These are phyloP conservation scores for Caenorhabditis parvicauda DNA, from an alignment of 2,888 invertebrate genomes.

Conservation along the genomic window DNA sequence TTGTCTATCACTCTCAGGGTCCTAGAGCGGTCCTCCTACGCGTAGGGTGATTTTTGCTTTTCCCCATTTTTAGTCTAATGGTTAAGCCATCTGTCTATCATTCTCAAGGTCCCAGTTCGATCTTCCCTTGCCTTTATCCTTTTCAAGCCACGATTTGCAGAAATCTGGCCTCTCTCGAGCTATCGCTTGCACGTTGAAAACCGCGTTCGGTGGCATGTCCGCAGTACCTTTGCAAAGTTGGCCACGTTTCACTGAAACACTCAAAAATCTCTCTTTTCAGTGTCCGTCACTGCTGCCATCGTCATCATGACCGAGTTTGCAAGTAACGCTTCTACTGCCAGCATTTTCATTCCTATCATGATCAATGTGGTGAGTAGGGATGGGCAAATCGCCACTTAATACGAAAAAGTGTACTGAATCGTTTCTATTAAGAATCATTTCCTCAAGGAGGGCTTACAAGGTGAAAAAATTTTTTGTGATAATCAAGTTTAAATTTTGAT, in stretches of 20 bases:
- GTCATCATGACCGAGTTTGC: constrained; percentile 41
- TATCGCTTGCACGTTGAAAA: constrained; percentile 27
- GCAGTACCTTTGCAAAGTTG: constrained; percentile 20
- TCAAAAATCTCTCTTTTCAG: constrained; percentile 10
- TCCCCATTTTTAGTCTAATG: not conserved
- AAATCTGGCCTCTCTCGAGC: constrained; percentile 25
- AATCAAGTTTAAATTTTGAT: no score
- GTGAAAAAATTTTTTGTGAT: no score
- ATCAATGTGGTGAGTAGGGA: constrained; percentile 25
- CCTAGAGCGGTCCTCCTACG: no score
- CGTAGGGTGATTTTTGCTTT: no score
- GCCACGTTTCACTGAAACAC: not conserved
- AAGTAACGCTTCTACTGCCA: constrained; percentile 43
- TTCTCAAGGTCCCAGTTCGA: no score
- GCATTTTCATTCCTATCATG: constrained; percentile 46
- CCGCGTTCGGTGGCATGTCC: constrained; percentile 17
- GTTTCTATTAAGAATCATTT: no score
- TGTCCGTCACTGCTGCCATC: constrained; percentile 30
- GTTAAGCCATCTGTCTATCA: no score
- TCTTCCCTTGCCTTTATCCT: no score
- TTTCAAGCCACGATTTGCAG: constrained; percentile 9
- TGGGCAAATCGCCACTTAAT: no score
- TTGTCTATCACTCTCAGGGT: no score
- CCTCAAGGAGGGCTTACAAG: no score
- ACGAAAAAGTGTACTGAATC: no score